Base-by-base conservation (phyloP, 2,797 vertebrate species). In the Menidia menidia region DNA sequence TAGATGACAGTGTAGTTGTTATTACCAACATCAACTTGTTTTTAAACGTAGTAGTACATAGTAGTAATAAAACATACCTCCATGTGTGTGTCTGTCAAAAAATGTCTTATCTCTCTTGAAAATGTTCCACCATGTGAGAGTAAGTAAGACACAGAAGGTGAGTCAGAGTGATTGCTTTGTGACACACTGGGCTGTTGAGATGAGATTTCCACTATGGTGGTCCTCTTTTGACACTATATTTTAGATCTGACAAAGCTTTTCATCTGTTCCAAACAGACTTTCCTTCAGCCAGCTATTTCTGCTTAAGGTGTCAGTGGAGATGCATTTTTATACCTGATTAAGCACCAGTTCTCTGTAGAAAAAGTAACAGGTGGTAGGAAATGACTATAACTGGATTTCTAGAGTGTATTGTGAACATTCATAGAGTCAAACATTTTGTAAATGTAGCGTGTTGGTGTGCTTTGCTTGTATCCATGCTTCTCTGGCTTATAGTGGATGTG, bases 121-220 rank as follows among this genome's bases (percentile, higher is more conserved):
- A 65, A 64, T 53, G 62, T 55, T 51, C 50, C 65, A 18, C 59
- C 35, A 1, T 61, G 56, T 51, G 68, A 77, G 74, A 41, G 51
- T 64, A 65, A 58, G 64, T 54, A 42, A 81, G 78, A 73, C 70
- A 74, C 70, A 73, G 60, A 59, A 59, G 67, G 73, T 68, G 78
- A 83, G 80, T 60, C 56, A 57, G 77, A 83, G 68, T 81, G 80
- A 89, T 84, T 86, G 83, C 83, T 86, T 83, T 82, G 73, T 80
- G 73, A 81, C 86, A 88, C 79, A 81, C 77, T 75, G 82, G 43
- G 81, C 69, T 77, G 72, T 63, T 54, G 75, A 85, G 87, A 89
- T 85, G 81, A 85, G 77, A 87, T 87, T 90, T 87, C 84, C 79
- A 68, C 77, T 60, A 65, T 73, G 73, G 79, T 80, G 87, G 77